Conservation (phyloP, 1,140 invertebrate genomes). For the Eumeta japonica region DNA sequence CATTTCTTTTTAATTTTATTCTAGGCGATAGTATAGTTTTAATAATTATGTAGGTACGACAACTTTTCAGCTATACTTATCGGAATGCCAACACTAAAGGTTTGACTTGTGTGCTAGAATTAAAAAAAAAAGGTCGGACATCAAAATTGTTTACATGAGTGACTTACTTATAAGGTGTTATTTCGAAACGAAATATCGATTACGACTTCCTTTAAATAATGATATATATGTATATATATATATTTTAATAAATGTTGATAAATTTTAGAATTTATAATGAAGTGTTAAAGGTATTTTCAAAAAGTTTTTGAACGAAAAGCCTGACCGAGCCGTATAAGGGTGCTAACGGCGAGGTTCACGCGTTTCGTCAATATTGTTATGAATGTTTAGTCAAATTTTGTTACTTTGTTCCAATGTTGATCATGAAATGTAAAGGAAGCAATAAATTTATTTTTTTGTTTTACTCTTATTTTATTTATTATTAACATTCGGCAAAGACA, state of each 20-base stretch:
- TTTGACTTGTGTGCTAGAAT: too few species aligned
- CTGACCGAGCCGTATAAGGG: constrained; percentile 33
- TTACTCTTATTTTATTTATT: constrained; percentile 12
- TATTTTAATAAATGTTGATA: too few species aligned
- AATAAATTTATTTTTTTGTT: constrained; percentile 42
- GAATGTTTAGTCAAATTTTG: background rate
- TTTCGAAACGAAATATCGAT: too few species aligned
- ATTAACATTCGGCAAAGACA: background rate
- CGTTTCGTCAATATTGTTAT: constrained; percentile 18
- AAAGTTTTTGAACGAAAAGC: constrained; percentile 35
- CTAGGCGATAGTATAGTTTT: constrained; percentile 1
- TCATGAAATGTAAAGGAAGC: constrained; percentile 24
- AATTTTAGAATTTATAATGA: too few species aligned
- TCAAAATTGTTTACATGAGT: background rate
- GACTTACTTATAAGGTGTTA: constrained; percentile 7
- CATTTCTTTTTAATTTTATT: constrained; percentile 11
- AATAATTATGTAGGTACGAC: constrained; percentile 1
- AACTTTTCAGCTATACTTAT: constrained; percentile 5
- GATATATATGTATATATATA: too few species aligned
- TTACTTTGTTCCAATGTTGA: constrained; percentile 4
- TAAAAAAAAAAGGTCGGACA: too few species aligned
- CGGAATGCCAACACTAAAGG: too few species aligned
- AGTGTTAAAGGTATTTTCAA: too few species aligned
- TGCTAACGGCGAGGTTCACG: constrained; percentile 34
- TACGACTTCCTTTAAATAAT: too few species aligned